Percentiles rank a stretch among this genome's conserved stretches.
phyloP scores from a whole-genome alignment of 2,113 vertebrate species.

The Coreoperca whiteheadi region DNA sequence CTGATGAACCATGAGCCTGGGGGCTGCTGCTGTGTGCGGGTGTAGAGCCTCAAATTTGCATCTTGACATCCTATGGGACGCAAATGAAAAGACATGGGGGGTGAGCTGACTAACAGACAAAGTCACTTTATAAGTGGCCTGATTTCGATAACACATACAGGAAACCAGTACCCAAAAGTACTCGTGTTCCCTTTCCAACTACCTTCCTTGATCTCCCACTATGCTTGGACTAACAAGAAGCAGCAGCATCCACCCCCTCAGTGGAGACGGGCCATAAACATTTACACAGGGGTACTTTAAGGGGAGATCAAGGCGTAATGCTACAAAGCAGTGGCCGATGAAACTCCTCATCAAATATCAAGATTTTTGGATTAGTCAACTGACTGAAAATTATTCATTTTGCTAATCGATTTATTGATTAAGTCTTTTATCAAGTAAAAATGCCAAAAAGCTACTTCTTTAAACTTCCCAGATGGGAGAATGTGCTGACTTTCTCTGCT shows the following conservation, averaged over 20 bases:
- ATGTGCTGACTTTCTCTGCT: not conserved
- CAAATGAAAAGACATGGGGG: slow-evolving; percentile 44
- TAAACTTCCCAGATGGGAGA: not conserved
- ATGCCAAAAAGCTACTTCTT: not conserved
- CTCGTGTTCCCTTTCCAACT: not conserved
- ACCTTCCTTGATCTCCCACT: slow-evolving; percentile 10
- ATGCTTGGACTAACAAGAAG: slow-evolving; percentile 34
- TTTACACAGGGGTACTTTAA: slow-evolving; percentile 38
- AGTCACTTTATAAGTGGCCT: slow-evolving; percentile 18
- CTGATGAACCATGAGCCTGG: slow-evolving; percentile 60
- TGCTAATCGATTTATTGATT: not conserved
- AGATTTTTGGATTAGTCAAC: not conserved
- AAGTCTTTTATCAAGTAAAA: not conserved
- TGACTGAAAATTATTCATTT: not conserved
- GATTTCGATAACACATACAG: slow-evolving; percentile 37
- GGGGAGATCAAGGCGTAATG: slow-evolving; percentile 5
- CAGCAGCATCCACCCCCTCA: slow-evolving; percentile 18
- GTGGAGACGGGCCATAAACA: slow-evolving; percentile 27
- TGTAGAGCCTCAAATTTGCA: slow-evolving; percentile 62
- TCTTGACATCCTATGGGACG: slow-evolving; percentile 62
- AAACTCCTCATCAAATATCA: not conserved
- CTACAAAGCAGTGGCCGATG: not conserved
- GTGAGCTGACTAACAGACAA: slow-evolving; percentile 15
- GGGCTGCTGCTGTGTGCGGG: slow-evolving; percentile 59
- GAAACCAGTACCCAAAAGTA: too few species aligned